phyloP scores from a whole-genome alignment of 2,888 invertebrate species.

The Subacronicta megacephala region DNA sequence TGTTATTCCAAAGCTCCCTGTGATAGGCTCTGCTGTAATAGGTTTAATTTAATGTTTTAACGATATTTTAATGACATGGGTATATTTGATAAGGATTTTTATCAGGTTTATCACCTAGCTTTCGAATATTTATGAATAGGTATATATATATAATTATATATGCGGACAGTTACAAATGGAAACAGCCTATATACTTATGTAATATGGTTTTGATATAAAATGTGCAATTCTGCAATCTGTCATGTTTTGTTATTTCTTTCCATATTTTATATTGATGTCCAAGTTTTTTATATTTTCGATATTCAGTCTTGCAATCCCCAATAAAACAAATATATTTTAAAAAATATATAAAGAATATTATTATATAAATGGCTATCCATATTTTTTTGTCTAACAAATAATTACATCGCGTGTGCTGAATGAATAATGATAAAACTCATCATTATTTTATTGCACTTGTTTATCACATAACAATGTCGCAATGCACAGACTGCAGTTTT shows the following conservation, averaged over 20 bases:
- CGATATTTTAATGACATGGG: conserved; percentile 30
- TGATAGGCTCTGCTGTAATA: conserved; percentile 61
- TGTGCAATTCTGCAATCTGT: too few species aligned
- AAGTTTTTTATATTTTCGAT: too few species aligned
- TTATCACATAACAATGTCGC: conserved; percentile 13
- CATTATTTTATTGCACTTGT: conserved; percentile 8
- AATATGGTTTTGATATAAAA: too few species aligned
- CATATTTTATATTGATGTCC: too few species aligned
- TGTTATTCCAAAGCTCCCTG: conserved; percentile 71
- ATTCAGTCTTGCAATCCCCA: too few species aligned
- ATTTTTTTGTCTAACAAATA: conserved; percentile 2
- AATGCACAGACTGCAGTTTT: conserved; percentile 6
- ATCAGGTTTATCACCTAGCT: conserved; percentile 19
- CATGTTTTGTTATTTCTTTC: too few species aligned
- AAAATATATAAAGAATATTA: too few species aligned
- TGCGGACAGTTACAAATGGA: conserved; percentile 12
- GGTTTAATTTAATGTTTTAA: conserved; percentile 41
- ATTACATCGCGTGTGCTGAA: conserved; percentile 10
- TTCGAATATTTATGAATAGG: conserved; percentile 29
- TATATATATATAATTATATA: too few species aligned
- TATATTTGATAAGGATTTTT: conserved; percentile 35
- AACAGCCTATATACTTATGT: too few species aligned
- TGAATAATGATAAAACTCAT: conserved; percentile 14
- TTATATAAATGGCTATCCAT: background rate
- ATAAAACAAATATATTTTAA: too few species aligned